Percentiles rank a stretch among this genome's conserved stretches.
Conservation (phyloP, 2,888 invertebrate species). For the Hedya salicella region DNA sequence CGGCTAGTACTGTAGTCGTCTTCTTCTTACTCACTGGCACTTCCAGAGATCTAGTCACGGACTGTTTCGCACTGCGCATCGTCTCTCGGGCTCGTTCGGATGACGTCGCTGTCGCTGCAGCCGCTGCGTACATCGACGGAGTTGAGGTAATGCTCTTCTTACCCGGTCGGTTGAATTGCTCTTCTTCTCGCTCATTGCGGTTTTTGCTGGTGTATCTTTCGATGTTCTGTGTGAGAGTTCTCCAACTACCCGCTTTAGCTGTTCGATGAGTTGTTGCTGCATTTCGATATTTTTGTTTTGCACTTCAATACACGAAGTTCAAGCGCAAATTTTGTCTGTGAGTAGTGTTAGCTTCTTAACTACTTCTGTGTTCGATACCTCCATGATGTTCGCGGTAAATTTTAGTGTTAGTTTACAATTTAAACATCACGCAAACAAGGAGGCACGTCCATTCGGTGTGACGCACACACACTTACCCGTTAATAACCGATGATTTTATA, state of each 20-base stretch:
- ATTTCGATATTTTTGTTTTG: conserved; percentile 1
- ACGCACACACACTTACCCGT: too few species aligned
- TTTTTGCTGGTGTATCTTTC: not conserved
- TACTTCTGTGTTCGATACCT: too few species aligned
- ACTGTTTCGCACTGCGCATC: too few species aligned
- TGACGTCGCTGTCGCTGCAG: not conserved
- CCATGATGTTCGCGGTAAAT: not conserved
- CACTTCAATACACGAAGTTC: conserved; percentile 1
- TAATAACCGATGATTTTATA: too few species aligned
- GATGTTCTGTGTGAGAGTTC: not conserved
- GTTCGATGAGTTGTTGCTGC: not conserved
- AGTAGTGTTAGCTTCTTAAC: conserved; percentile 6
- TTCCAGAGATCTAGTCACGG: too few species aligned
- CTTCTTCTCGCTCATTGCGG: not conserved
- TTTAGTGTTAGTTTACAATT: too few species aligned
- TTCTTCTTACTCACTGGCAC: too few species aligned
- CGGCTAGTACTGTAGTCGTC: too few species aligned
- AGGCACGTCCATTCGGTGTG: too few species aligned
- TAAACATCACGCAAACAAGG: too few species aligned
- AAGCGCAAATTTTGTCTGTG: not conserved
- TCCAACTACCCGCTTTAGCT: conserved; percentile 5
- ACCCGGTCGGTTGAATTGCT: not conserved
- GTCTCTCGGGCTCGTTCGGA: conserved; percentile 1
- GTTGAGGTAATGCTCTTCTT: not conserved
- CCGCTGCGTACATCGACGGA: not conserved